A percentile compares a stretch with the other conserved stretches of the same genome.
Conservation (phyloP, 2,888 invertebrate species). For the Drosophila siamana region DNA sequence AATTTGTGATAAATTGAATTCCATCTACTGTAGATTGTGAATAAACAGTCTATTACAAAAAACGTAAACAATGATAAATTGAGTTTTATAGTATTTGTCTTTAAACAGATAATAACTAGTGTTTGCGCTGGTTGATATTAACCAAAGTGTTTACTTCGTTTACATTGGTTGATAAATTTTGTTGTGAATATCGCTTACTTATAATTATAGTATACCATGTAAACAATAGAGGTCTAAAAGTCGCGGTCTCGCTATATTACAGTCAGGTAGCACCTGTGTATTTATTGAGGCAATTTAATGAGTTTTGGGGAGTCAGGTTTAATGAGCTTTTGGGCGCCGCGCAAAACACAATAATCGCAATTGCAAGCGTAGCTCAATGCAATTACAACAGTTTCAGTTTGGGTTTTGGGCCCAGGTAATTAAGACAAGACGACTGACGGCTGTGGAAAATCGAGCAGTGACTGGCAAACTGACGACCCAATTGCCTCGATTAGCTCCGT, state of each 20-base stretch:
- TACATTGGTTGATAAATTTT: conserved; percentile 15
- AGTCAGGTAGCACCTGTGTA: not conserved
- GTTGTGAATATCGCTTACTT: not conserved
- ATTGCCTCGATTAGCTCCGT: conserved; percentile 39
- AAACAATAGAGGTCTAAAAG: conserved; percentile 10
- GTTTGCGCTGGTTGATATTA: too few relatives aligned
- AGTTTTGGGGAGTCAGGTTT: not conserved
- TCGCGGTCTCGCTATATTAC: not conserved
- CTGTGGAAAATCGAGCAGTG: conserved; percentile 14
- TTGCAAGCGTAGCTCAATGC: conserved; percentile 29
- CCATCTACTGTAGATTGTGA: too few relatives aligned
- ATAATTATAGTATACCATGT: conserved; percentile 3
- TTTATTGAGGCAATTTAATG: conserved; percentile 3
- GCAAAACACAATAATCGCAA: conserved; percentile 39
- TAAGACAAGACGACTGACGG: conserved; percentile 2
- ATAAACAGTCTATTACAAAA: too few relatives aligned
- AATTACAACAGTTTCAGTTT: conserved; percentile 50
- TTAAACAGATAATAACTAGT: too few relatives aligned
- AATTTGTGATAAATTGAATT: too few relatives aligned
- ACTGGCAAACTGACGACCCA: conserved; percentile 28
- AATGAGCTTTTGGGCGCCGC: conserved; percentile 8
- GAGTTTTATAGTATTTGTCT: too few relatives aligned
- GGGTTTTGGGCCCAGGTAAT: conserved; percentile 12
- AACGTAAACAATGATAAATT: too few relatives aligned
- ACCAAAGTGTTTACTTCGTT: conserved; percentile 19